phyloP scores from a whole-genome alignment of 2,797 vertebrate species.

The Sebastes itinus region DNA sequence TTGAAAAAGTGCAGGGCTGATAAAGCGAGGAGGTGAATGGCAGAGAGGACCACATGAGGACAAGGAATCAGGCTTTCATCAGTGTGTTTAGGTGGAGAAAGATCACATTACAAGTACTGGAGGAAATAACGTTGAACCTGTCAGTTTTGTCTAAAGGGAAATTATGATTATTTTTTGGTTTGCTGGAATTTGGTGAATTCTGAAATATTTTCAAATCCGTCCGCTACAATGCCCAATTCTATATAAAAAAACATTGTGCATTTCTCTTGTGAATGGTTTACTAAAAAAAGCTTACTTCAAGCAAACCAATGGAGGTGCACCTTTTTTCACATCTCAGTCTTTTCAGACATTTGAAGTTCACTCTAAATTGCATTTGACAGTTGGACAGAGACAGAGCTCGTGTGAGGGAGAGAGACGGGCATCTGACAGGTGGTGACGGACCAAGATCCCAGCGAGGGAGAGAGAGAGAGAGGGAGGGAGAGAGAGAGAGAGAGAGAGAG shows the following conservation, averaged over 20 bases:
- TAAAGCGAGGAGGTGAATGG: neutral
- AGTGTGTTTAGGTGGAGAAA: neutral
- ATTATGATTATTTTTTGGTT: neutral
- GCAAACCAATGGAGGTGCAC: neutral
- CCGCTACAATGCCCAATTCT: neutral
- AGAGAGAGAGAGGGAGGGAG: neutral
- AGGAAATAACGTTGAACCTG: neutral
- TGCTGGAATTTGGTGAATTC: neutral
- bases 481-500: neutral
- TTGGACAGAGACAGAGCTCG: conserved; percentile 31
- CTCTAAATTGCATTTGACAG: conserved; percentile 50
- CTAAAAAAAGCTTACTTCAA: neutral
- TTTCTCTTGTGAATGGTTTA: neutral
- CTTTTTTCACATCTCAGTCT: conserved; percentile 6
- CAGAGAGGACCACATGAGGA: neutral
- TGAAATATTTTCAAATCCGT: neutral
- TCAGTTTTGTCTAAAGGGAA: neutral
- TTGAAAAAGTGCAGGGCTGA: neutral
- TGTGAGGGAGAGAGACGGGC: conserved; percentile 37
- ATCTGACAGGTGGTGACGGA: conserved; percentile 79
- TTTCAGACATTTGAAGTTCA: conserved; percentile 34
- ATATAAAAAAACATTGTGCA: neutral
- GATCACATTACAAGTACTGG: neutral
- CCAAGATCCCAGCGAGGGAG: conserved; percentile 55
- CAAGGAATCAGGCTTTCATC: neutral